phyloP scores from a whole-genome alignment of 2,113 vertebrate genomes.

The Actinemys pallida region DNA sequence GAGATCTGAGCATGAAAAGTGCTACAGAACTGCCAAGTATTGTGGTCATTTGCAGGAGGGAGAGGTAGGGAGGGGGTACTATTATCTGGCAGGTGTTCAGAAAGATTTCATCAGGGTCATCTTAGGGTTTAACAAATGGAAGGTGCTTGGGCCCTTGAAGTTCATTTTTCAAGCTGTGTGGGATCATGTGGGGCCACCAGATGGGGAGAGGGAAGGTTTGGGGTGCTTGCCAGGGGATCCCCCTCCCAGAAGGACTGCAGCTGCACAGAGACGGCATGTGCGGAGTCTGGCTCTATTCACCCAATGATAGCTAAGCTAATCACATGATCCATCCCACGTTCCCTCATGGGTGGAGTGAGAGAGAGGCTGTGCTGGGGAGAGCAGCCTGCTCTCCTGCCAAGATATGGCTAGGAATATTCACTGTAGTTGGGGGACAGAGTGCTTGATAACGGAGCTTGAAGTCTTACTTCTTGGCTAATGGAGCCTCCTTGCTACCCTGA shows the following conservation, averaged over 20 bases:
- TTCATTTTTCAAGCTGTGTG: not conserved
- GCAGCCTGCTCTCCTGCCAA: not conserved
- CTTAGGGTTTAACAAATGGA: not conserved
- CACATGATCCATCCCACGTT: no score
- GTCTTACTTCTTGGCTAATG: not conserved
- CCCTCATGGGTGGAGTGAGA: not conserved
- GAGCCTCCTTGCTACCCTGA: not conserved
- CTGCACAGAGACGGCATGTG: not conserved
- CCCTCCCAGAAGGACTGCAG: not conserved
- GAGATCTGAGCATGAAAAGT: not conserved
- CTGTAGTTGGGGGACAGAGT: not conserved
- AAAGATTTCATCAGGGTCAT: not conserved
- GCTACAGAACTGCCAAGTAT: accelerated
- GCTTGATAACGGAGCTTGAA: not conserved
- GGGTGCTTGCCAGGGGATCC: not conserved
- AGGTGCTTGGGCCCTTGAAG: not conserved
- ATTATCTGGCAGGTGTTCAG: no score
- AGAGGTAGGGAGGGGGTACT: not conserved
- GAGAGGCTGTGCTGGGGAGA: not conserved
- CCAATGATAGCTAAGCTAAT: not conserved
- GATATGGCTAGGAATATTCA: not conserved
- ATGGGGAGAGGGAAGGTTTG: not conserved
- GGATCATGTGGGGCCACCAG: not conserved
- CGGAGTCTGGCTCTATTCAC: not conserved
- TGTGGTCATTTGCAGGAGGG: not conserved